phyloP scores from a whole-genome alignment of 1,140 invertebrate species.

The Drosophila ficusphila region DNA sequence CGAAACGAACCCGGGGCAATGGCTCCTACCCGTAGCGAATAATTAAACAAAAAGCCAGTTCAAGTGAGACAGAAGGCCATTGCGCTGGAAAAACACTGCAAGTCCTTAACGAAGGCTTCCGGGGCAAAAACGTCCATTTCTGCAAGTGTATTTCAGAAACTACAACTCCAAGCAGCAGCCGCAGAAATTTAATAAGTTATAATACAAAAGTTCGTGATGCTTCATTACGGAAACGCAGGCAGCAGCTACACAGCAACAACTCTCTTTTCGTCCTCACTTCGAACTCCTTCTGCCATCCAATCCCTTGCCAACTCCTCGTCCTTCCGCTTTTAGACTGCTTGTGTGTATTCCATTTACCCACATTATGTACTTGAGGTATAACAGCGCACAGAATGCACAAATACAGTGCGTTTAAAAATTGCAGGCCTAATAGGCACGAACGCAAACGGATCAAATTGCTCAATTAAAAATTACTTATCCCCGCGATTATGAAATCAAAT shows the following conservation, averaged over 20 bases:
- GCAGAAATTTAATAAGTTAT: constrained; percentile 77
- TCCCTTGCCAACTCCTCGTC: not conserved
- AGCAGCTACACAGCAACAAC: constrained; percentile 14
- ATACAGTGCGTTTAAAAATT: constrained; percentile 6
- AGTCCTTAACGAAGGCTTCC: not conserved
- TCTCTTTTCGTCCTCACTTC: not conserved
- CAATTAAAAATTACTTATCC: constrained; percentile 1
- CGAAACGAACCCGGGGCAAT: constrained; percentile 2
- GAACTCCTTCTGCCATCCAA: not conserved
- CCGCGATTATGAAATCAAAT: too few species aligned
- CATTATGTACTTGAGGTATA: constrained; percentile 31
- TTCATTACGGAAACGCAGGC: constrained; percentile 63
- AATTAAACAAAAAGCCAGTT: constrained; percentile 35
- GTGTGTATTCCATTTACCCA: constrained; percentile 25
- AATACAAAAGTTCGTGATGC: constrained; percentile 68
- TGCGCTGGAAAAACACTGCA: not conserved
- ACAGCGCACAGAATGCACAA: not conserved
- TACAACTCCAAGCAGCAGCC: constrained; percentile 36
- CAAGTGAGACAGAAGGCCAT: constrained; percentile 3
- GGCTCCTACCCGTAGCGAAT: constrained; percentile 11
- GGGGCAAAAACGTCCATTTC: not conserved
- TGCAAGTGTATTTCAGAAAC: constrained; percentile 17
- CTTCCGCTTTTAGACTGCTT: not conserved
- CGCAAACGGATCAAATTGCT: not conserved
- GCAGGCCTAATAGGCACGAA: not conserved